Evolutionary conservation across 2,888 invertebrate genomes (phyloP).

Genomic region (Papilio elwesi): DNA sequence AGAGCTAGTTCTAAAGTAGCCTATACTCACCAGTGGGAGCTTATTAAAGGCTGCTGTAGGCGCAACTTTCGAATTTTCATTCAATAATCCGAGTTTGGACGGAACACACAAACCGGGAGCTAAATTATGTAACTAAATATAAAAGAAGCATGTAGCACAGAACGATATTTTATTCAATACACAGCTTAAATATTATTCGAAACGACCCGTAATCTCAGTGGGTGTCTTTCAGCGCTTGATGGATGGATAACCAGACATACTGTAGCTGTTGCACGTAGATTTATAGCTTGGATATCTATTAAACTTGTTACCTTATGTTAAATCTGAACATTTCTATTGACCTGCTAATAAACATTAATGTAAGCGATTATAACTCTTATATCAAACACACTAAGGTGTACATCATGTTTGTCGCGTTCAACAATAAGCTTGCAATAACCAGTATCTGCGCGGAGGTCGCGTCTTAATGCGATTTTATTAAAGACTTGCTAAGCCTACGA

Average conservation of each 20-base stretch:
- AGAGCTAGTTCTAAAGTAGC: too few relatives aligned
- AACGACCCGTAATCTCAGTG: conserved; percentile 49
- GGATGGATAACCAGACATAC: conserved; percentile 46
- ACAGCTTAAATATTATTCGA: conserved; percentile 30
- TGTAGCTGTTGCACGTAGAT: conserved; percentile 43
- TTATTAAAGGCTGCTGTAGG: too few relatives aligned
- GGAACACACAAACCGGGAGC: not conserved
- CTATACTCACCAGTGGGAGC: too few relatives aligned
- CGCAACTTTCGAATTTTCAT: too few relatives aligned
- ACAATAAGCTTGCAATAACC: conserved; percentile 1
- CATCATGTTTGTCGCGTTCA: not conserved
- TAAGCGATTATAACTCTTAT: conserved; percentile 13
- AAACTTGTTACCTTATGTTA: conserved; percentile 53
- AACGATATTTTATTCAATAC: conserved; percentile 35
- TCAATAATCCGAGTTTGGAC: not conserved
- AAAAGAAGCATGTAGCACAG: not conserved
- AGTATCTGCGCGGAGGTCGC: conserved; percentile 19
- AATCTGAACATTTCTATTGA: conserved; percentile 42
- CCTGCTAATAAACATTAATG: not conserved
- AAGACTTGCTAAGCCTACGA: not conserved
- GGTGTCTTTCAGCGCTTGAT: conserved; percentile 54
- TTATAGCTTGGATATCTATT: conserved; percentile 51
- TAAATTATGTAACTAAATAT: conserved; percentile 12
- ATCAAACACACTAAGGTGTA: not conserved
- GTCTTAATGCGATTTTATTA: conserved; percentile 27